phyloP scores from a whole-genome alignment of 2,113 vertebrate species.

The Brachypodius melanocephalos region DNA sequence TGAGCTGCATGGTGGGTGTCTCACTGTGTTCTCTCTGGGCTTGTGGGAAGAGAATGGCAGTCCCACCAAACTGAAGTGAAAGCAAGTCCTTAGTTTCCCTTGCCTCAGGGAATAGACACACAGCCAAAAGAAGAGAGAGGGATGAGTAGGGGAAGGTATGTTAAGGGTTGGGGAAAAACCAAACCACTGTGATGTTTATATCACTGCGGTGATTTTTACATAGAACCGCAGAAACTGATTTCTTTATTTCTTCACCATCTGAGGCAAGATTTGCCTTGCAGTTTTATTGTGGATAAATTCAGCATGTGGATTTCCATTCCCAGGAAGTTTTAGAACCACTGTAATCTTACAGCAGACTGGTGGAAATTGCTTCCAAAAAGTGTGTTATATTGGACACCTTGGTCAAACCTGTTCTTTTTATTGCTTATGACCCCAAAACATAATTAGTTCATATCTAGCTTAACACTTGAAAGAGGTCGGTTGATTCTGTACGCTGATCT shows the following conservation, averaged over 20 bases:
- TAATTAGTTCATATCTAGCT: neutral
- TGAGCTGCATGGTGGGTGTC: rapidly evolving
- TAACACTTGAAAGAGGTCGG: neutral
- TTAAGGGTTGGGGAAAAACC: neutral
- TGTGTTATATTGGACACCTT: neutral
- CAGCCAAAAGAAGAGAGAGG: neutral
- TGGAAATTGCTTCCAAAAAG: neutral
- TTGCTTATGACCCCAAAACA: neutral
- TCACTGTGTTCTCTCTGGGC: neutral
- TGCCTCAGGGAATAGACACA: neutral
- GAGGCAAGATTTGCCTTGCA: neutral
- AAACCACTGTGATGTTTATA: neutral
- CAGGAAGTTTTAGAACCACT: neutral
- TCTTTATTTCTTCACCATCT: neutral
- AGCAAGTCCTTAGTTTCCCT: neutral
- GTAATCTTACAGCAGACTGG: neutral
- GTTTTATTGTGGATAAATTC: neutral
- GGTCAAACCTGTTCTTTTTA: neutral
- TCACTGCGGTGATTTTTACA: neutral
- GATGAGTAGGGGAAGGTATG: neutral
- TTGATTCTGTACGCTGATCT: neutral
- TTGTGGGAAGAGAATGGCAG: neutral
- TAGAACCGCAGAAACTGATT: neutral
- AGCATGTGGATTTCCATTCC: neutral
- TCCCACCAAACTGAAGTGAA: neutral